These are phyloP conservation scores for Amitus sp. DNA, from an alignment of 2,888 invertebrate species.

Conservation along the genomic window DNA sequence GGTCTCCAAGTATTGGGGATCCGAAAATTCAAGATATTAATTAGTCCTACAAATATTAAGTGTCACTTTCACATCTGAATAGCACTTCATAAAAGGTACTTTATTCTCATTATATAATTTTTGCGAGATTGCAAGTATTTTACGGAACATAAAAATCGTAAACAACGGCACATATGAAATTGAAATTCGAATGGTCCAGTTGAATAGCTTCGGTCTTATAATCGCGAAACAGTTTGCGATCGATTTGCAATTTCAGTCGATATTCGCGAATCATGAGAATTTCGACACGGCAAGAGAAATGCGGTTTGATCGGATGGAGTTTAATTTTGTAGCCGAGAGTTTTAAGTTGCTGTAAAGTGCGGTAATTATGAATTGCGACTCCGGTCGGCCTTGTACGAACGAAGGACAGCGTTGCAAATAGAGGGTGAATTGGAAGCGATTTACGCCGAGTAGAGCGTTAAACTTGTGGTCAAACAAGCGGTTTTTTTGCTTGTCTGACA, in stretches of 20 bases:
- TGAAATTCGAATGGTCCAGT: neutral
- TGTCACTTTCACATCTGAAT: no score
- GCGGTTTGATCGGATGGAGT: constrained; percentile 30
- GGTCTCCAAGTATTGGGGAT: no score
- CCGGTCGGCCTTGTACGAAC: constrained; percentile 32
- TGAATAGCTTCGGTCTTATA: neutral
- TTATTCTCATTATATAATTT: no score
- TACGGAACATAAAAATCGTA: no score
- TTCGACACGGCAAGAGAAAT: constrained; percentile 30
- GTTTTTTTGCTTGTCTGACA: neutral
- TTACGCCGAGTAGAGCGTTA: constrained; percentile 9
- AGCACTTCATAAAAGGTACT: no score
- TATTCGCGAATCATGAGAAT: constrained; percentile 16
- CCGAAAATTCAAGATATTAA: no score
- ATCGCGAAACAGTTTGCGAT: neutral
- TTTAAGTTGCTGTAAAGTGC: constrained; percentile 23
- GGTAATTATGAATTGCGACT: constrained; percentile 33
- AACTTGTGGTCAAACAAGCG: constrained; percentile 3
- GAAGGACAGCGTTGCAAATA: constrained; percentile 35
- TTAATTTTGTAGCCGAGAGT: constrained; percentile 16
- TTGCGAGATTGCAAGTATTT: no score
- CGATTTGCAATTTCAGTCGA: constrained; percentile 13
- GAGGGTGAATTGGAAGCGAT: constrained; percentile 15
- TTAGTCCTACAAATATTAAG: no score
- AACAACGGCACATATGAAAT: neutral